Percentiles rank a stretch among this genome's conserved stretches.
Evolutionary conservation across 2,113 vertebrate genomes (phyloP).

Genomic region (Gorsachius goisagi): DNA sequence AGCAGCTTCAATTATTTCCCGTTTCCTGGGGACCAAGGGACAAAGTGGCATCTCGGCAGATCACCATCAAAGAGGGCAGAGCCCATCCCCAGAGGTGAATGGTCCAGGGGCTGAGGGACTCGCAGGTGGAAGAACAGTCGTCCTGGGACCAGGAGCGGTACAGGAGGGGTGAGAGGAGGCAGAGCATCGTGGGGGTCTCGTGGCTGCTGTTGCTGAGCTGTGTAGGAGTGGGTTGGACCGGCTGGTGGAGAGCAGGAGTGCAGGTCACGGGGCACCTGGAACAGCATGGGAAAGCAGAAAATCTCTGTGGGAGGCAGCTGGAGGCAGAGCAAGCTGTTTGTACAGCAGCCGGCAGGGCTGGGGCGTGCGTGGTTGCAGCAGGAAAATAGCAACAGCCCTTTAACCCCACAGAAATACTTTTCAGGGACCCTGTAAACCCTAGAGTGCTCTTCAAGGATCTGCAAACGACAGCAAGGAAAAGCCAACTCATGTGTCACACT

Average conservation of each 20-base stretch:
- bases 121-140: background rate
- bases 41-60: background rate
- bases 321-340: background rate
- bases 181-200: background rate
- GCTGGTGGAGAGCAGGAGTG: background rate
- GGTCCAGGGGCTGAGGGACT: background rate
- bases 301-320: background rate
- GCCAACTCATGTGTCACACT: background rate
- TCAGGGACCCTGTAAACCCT: background rate
- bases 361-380: background rate
- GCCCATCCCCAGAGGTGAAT: background rate
- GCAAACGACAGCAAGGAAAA: background rate
- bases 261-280: conserved; percentile 22
- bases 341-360: background rate
- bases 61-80: background rate
- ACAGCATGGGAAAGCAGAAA: background rate
- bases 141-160: background rate
- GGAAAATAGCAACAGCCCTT: background rate
- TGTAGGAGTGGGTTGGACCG: background rate
- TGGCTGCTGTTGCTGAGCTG: background rate
- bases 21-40: background rate
- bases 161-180: background rate
- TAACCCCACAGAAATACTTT: background rate
- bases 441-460: background rate
- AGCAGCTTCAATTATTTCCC: background rate